Base-by-base conservation (phyloP, 1,140 invertebrate species). In the Calephelis nemesis region DNA sequence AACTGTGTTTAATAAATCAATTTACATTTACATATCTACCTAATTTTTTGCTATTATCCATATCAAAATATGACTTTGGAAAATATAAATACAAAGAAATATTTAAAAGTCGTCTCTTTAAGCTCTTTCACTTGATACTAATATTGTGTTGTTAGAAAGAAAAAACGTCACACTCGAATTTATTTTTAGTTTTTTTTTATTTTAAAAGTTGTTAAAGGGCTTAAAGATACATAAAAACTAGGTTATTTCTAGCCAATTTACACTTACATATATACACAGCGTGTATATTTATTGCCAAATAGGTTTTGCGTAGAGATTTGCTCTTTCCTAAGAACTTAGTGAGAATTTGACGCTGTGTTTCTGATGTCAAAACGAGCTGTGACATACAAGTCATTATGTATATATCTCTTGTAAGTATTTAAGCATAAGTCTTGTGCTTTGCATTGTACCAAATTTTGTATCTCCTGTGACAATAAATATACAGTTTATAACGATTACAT, bases 361-460 rank as follows among this genome's bases (percentile, higher is more conserved):
- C 76, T 68, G 68, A 71, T 74, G 82, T 84, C 77, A 83, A 89
- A 78, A 76, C 74, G 87, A 85, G 85, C 85, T 90, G 85, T 88
- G 85, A 88, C 84, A 83, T 79, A 74, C 71, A 82, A 90, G 86
- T 88, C 86, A 88, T 79, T 88, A 88, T 85, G 70, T 88, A 82
- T 82, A 78, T 86, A 78, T 70, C 70, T 70, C 69, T 74, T 87
- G 77, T 66, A 66, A 58, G 19, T 68, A 66, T 66, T 48, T 64
- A 64, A 30, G 65, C 71, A 76, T 88, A 86, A 70, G 78, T 74
- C 65, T 76, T 79, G 79, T 79, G 79, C 81, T 87, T 87, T 78
- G 74, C 77, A 71, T 77, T 71, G 74, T 79, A 85, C 76, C 83
- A 85, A 87, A 78, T 74, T 79, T 74, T 76, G 54, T 74, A 77